Evolutionary conservation across 2,797 vertebrate species (phyloP), one percentile per base, ranked within the genome.

Genomic region (Neosalanx taihuensis): DNA sequence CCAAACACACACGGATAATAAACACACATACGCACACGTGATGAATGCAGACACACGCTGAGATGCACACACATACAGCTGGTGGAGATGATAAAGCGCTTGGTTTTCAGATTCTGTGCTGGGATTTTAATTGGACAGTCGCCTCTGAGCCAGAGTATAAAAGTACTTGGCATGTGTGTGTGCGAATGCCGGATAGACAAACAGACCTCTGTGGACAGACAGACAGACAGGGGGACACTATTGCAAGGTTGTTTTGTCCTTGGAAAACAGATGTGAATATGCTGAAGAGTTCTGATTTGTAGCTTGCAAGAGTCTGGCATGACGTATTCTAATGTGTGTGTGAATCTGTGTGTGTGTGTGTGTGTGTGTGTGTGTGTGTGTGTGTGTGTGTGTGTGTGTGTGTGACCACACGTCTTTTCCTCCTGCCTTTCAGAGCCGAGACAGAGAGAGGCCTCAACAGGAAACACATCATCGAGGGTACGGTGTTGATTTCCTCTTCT

Each of bases 401-500:
- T 37, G 13, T 51, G 33, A 31, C 37, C 29, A 61, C 66, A 66
- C 31, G 30, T 12, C 75, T n/a, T 80, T 31, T 70, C 56, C 49
- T 81, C 78, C 85, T 88, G 65, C 79, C 77, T 85, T 88, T 66
- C 89, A 99, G 98, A 83, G 97, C 98, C 33, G 97, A 99, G 88
- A 99, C 98, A 0, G 98, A 99, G 83, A 89, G 96, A 88, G 98
- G 98, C 31, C 91, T 99, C 49, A 99, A 97, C 56, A 93, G 98
- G 80, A 99, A 99, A 78, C 98, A 99, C 85, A 99, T 99, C 70
- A 97, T 99, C 30, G 97, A 99, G 97, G 98, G 97, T 99, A 91
- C 18, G 67, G 74, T 66, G 73, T 26, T 49, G 37, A 61, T 64
- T 26, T 65, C 26, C 59, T 35, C 69, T 73, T 26, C 29, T 62